Evolutionary conservation across 2,797 vertebrate species (phyloP), one percentile per base, ranked within the genome.

Genomic region (Mustela erminea): DNA sequence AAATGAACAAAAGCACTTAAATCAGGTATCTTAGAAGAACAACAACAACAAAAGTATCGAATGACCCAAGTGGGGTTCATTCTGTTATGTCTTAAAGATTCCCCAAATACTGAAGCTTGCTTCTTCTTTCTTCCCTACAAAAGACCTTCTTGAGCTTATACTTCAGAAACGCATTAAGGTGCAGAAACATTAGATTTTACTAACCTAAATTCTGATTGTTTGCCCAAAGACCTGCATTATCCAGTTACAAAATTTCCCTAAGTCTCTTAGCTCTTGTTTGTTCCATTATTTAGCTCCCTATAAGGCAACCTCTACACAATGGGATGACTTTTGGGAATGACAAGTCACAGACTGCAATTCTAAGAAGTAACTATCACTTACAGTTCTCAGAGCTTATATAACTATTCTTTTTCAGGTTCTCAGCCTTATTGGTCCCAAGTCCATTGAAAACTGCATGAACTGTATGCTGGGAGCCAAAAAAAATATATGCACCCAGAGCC

Each of bases 391-490:
- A 94, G 86, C 93, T 96, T 74, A 92, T 5, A 17, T 38, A 77
- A 87, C n/a, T 43, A 54, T 58, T 27, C 72, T 84, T 95, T 95
- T 87, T 29, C 43, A 38, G 18, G 66, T 75, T 89, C 54, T 83
- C 68, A 75, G 64, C 23, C 70, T 93, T 78, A 87, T 3, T 52
- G 80, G 87, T 85, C 46, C 72, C 66, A 87, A 96, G 64, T 54
- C 52, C 83, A 95, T 0, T 94, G 66, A 96, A 95, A 95, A 97
- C 13, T 75, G 23, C 23, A 86, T 70, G 49, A 97, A 86, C 23
- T 88, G 4, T 85, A 86, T 25, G 41, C 83, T 80, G 35, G 21
- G 20, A 96, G 49, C 54, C 92, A 32, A 82, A 91, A 95, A 94
- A 96, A 32, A 96, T 41, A 56, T 12, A 87, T 35, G 81, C 27